Percentiles rank a stretch among this genome's conserved stretches.
Conservation (phyloP, 2,888 invertebrate species). For the Limnephilus rhombicus region DNA sequence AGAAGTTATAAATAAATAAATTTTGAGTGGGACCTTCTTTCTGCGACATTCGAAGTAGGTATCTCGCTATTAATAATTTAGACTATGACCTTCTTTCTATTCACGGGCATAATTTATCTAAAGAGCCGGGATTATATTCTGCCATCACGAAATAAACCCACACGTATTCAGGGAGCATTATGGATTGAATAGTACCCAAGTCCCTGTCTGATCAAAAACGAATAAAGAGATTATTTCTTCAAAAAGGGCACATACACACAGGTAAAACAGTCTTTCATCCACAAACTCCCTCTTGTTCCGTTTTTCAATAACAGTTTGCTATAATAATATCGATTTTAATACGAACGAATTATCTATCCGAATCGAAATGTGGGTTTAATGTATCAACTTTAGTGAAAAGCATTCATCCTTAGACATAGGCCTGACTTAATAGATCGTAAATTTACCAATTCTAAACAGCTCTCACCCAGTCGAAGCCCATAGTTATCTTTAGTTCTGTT, state of each 20-base stretch:
- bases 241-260: constrained; percentile 44
- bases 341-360: background rate
- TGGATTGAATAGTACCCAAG: constrained; percentile 42
- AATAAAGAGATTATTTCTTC: constrained; percentile 56
- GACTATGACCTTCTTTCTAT: background rate
- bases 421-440: background rate
- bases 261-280: constrained; percentile 11
- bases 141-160: constrained; percentile 28
- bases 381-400: background rate
- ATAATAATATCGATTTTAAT: background rate
- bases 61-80: background rate
- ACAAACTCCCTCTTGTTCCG: constrained; percentile 8
- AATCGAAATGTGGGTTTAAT: background rate
- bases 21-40: background rate
- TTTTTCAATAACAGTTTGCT: constrained; percentile 17
- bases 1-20: too few species aligned
- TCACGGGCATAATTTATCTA: constrained; percentile 9
- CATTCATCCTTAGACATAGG: background rate
- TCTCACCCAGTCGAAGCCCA: background rate
- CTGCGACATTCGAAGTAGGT: background rate
- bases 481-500: background rate
- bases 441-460: background rate
- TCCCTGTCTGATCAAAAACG: constrained; percentile 53
- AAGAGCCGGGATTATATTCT: constrained; percentile 32
- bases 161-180: constrained; percentile 32